Evolutionary conservation across 2,797 vertebrate species (phyloP).

Genomic region (Bradypus variegatus): DNA sequence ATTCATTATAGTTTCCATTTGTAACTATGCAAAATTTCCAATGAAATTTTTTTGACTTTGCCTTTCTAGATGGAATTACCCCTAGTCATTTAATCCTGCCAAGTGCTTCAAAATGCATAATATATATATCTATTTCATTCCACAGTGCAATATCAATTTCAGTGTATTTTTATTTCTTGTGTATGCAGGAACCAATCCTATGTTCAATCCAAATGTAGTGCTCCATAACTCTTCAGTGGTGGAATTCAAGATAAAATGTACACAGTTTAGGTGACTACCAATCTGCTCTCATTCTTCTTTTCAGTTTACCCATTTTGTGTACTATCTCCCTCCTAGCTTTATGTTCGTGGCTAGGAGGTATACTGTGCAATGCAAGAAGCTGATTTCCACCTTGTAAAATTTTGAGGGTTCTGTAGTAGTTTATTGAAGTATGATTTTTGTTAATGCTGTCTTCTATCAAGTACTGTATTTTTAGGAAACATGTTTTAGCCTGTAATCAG

Average conservation of each 20-base stretch:
- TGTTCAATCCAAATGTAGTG: neutral
- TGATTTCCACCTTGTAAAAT: neutral
- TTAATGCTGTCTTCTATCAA: neutral
- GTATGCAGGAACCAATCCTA: neutral
- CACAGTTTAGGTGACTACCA: neutral
- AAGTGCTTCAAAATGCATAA: neutral
- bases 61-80: constrained; percentile 32
- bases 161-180: neutral
- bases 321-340: neutral
- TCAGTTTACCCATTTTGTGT: neutral
- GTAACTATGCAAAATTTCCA: constrained; percentile 39
- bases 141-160: neutral
- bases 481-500: neutral
- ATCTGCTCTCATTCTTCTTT: neutral
- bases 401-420: neutral
- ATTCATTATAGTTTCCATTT: constrained; percentile 42
- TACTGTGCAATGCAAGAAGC: no score
- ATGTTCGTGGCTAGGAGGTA: neutral
- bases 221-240: neutral
- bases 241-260: neutral
- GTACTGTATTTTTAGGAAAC: neutral
- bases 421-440: neutral
- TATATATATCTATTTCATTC: neutral
- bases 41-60: neutral
- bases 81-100: neutral